Base-by-base conservation (phyloP, 2,797 vertebrate genomes). In the Pseudotriccus pelzelni region DNA sequence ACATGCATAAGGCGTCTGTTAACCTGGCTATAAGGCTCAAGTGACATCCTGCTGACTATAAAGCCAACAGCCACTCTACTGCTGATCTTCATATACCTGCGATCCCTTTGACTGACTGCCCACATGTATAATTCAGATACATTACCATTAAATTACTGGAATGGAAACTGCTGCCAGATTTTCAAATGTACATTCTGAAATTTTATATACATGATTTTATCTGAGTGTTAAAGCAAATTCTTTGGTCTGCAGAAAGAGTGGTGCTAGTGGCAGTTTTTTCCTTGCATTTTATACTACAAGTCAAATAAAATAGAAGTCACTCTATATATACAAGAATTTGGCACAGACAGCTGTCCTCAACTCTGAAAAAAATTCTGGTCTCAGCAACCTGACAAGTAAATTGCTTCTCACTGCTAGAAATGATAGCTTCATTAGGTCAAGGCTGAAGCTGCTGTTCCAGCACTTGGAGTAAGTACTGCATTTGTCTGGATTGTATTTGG, bases 361-460 rank as follows among this genome's bases (percentile, higher is more conserved):
- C 39, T 60, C 81, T 7, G 3, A 56, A 47, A 91, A 92, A 87
- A 88, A 32, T 15, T 84, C 72, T 92, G 74, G 58, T 46, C 75
- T 90, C 89, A 84, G 82, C 73, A 92, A 77, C 44, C 56, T 90
- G 96, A 96, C 95, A 95, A 93, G 86, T 68, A 83, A 89, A 92
- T 93, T 52, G 63, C 82, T 86, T 96, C 66, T 94, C 63, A 18
- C 85, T 93, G 59, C 76, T 89, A 89, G 47, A 94, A 96, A 92
- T 18, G 84, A 95, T 73, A 93, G 69, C 53, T 87, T 92, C 86
- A 67, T 96, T 86, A 96, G 93, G 87, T 96, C 94, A 95, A 96
- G 52, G 75, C 64, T 96, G 84, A 95, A 81, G 60, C 55, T 87
- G 87, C 75, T 75, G 75, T 87, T 96, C 64, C 93, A 97, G 89